Evolutionary conservation across 2,113 vertebrate species (phyloP).

Genomic region (Microtus pennsylvanicus): DNA sequence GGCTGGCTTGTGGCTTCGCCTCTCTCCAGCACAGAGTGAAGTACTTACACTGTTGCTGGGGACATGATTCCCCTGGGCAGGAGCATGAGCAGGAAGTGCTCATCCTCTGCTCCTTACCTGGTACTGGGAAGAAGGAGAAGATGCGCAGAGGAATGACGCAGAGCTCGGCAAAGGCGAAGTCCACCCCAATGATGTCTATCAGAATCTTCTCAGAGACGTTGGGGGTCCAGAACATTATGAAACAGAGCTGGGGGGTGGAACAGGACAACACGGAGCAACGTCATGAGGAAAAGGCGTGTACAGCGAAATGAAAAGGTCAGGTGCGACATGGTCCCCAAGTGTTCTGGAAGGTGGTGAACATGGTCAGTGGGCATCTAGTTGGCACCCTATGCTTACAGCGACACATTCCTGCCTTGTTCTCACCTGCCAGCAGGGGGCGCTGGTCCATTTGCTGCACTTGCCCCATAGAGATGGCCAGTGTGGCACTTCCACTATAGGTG

Average conservation of each 20-base stretch:
- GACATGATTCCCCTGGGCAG: rapidly evolving
- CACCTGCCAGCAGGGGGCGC: not conserved
- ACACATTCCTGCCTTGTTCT: not conserved
- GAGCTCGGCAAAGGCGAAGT: conserved; percentile 94
- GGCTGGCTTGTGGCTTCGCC: not conserved
- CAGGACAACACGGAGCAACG: not conserved
- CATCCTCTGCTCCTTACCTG: conserved; percentile 88
- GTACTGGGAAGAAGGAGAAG: conserved; percentile 98
- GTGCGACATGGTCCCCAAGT: rapidly evolving
- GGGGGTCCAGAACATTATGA: conserved; percentile 98
- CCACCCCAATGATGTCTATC: conserved; percentile 96
- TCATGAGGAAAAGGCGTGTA: not conserved
- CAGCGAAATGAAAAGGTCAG: rapidly evolving
- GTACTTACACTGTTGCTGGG: not conserved
- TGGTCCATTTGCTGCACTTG: rapidly evolving
- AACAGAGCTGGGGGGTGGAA: conserved; percentile 91
- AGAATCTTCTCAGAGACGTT: conserved; percentile 96
- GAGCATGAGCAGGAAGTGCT: rapidly evolving
- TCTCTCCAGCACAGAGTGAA: not conserved
- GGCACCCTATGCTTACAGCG: not conserved
- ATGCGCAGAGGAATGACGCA: conserved; percentile 95
- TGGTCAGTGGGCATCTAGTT: rapidly evolving
- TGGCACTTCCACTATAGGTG: not conserved
- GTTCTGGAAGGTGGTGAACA: rapidly evolving
- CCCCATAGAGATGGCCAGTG: not conserved